Conservation (phyloP, 2,888 invertebrate species). For the Dryobotodes eremita region DNA sequence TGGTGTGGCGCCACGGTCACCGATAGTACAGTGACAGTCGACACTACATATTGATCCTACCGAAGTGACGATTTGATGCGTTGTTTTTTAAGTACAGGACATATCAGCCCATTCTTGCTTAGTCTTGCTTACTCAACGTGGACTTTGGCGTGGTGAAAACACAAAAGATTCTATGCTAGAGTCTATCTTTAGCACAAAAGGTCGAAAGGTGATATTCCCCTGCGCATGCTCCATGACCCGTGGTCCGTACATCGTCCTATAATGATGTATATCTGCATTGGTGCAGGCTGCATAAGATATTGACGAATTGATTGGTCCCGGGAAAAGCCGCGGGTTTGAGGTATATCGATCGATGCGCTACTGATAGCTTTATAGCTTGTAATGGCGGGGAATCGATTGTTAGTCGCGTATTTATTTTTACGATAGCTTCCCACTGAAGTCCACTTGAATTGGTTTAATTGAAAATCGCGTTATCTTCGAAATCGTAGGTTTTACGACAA, state of each 20-base stretch:
- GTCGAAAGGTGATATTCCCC: constrained; percentile 40
- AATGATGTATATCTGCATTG: constrained; percentile 43
- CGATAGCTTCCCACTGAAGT: constrained; percentile 32
- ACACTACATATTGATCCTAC: constrained; percentile 20
- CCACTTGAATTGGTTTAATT: constrained; percentile 14
- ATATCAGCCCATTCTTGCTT: too few relatives aligned
- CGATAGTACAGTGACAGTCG: not conserved
- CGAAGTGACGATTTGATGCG: too few relatives aligned
- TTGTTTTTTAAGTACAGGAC: not conserved
- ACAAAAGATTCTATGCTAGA: constrained; percentile 2
- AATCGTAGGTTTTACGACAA: not conserved
- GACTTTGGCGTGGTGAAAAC: too few relatives aligned
- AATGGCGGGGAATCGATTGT: constrained; percentile 29
- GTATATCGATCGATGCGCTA: constrained; percentile 24
- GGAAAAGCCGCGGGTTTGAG: constrained; percentile 31
- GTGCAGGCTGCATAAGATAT: constrained; percentile 65
- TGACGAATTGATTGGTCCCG: constrained; percentile 43
- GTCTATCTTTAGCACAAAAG: constrained; percentile 24
- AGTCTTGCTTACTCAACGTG: too few relatives aligned
- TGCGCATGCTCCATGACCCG: constrained; percentile 66
- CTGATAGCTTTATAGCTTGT: constrained; percentile 29
- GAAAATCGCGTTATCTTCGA: not conserved
- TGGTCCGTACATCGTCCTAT: constrained; percentile 26
- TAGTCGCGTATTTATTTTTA: constrained; percentile 30
- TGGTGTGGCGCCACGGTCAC: not conserved